phyloP scores from a whole-genome alignment of 2,888 invertebrate genomes.

The Dryadula phaetusa region DNA sequence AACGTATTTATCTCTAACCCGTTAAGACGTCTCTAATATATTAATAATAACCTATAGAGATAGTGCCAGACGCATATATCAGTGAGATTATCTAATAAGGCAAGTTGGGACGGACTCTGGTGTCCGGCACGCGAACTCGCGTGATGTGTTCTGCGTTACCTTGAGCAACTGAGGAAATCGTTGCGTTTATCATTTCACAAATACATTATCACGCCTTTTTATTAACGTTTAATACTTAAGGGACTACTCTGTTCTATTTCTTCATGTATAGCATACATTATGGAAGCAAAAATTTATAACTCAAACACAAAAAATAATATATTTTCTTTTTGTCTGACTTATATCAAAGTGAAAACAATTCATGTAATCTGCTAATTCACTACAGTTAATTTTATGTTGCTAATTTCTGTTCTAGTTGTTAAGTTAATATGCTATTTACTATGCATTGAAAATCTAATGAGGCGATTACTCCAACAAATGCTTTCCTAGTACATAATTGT shows the following conservation, averaged over 20 bases:
- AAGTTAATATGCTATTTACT: conserved; percentile 10
- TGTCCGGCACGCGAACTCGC: conserved; percentile 48
- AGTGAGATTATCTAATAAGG: conserved; percentile 45
- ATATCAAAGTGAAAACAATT: too few relatives aligned
- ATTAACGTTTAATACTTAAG: not conserved
- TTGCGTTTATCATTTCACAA: conserved; percentile 32
- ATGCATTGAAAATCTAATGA: conserved; percentile 36
- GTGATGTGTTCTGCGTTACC: conserved; percentile 42
- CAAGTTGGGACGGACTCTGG: conserved; percentile 40
- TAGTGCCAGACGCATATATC: conserved; percentile 39
- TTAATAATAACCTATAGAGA: not conserved
- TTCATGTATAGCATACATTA: too few relatives aligned
- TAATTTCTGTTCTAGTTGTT: not conserved
- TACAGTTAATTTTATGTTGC: too few relatives aligned
- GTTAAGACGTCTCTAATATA: not conserved
- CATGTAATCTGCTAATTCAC: too few relatives aligned
- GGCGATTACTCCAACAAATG: conserved; percentile 40
- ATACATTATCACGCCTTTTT: conserved; percentile 21
- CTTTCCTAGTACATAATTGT: conserved; percentile 47
- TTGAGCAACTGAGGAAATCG: conserved; percentile 42
- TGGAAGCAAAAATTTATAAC: too few relatives aligned
- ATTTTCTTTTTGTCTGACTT: too few relatives aligned
- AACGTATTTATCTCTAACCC: not conserved
- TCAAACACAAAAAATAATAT: too few relatives aligned
- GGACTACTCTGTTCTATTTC: not conserved